Evolutionary conservation across 2,113 vertebrate genomes (phyloP).

Genomic region (Crypturellus undulatus): DNA sequence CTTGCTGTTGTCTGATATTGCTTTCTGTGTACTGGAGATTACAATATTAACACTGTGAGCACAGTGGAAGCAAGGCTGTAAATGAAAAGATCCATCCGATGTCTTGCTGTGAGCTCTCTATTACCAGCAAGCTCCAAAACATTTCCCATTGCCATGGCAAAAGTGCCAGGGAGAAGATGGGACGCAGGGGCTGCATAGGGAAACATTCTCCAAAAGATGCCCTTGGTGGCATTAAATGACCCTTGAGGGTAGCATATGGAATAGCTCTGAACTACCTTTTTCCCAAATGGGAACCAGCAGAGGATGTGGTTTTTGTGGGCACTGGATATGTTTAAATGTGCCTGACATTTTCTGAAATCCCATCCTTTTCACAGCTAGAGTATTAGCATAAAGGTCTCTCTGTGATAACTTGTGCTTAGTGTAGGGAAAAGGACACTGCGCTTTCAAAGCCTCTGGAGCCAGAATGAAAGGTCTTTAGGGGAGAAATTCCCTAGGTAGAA

Average conservation of each 20-base stretch:
- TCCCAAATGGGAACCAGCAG: neutral
- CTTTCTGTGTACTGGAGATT: neutral
- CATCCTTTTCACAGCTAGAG: neutral
- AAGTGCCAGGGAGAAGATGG: neutral
- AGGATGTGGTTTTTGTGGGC: neutral
- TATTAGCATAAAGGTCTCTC: conserved; percentile 1
- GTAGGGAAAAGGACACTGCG: neutral
- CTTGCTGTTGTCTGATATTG: neutral
- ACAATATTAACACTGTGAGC: neutral
- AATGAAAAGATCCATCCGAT: neutral
- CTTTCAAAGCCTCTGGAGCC: neutral
- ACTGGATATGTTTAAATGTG: neutral
- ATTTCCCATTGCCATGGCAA: neutral
- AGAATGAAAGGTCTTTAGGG: neutral
- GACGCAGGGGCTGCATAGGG: neutral
- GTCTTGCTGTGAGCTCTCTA: neutral
- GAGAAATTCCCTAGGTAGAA: neutral
- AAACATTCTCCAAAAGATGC: neutral
- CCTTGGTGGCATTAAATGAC: neutral
- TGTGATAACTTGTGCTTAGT: neutral
- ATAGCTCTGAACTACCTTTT: neutral
- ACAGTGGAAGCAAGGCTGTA: neutral
- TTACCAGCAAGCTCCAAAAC: neutral
- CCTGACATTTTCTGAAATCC: neutral
- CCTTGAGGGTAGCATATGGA: neutral